Conservation (phyloP, 1,140 invertebrate genomes). For the Drosophila triauraria region DNA sequence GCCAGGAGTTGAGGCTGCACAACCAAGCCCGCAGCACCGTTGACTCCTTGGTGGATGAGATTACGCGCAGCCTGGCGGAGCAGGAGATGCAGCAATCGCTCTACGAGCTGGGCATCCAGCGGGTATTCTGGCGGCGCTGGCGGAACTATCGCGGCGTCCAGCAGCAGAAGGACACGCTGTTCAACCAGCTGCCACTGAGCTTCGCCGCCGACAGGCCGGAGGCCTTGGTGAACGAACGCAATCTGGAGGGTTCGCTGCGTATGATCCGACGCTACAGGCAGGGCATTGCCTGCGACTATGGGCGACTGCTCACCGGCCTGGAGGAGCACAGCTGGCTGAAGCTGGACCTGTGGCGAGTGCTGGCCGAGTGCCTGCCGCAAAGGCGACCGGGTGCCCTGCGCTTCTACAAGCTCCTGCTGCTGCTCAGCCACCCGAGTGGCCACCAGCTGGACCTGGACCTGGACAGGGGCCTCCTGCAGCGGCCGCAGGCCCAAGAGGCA, state of each 20-base stretch:
- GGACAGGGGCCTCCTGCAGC: constrained; percentile 52
- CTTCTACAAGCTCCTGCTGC: constrained; percentile 89
- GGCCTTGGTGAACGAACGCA: constrained; percentile 7
- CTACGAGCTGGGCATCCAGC: constrained; percentile 56
- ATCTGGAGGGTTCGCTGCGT: constrained; percentile 40
- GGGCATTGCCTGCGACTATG: constrained; percentile 68
- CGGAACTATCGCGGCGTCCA: constrained; percentile 55
- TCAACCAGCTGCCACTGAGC: constrained; percentile 55
- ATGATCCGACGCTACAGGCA: constrained; percentile 74
- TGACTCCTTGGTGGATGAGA: constrained; percentile 55
- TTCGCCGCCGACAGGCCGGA: constrained; percentile 34
- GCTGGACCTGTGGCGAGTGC: constrained; percentile 62
- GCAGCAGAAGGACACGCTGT: constrained; percentile 52
- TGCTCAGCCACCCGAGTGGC: constrained; percentile 87
- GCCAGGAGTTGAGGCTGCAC: constrained; percentile 18
- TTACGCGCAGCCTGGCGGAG: constrained; percentile 31
- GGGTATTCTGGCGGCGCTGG: constrained; percentile 51
- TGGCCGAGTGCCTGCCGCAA: constrained; percentile 28
- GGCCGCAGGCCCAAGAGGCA: constrained; percentile 15
- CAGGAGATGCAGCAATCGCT: constrained; percentile 6
- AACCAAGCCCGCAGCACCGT: not conserved
- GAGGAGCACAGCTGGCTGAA: constrained; percentile 56
- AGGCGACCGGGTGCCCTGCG: constrained; percentile 30
- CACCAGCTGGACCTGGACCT: constrained; percentile 61
- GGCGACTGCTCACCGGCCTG: constrained; percentile 48